Evolutionary conservation across 2,113 vertebrate species (phyloP).

Genomic region (Porphyrio hochstetteri): DNA sequence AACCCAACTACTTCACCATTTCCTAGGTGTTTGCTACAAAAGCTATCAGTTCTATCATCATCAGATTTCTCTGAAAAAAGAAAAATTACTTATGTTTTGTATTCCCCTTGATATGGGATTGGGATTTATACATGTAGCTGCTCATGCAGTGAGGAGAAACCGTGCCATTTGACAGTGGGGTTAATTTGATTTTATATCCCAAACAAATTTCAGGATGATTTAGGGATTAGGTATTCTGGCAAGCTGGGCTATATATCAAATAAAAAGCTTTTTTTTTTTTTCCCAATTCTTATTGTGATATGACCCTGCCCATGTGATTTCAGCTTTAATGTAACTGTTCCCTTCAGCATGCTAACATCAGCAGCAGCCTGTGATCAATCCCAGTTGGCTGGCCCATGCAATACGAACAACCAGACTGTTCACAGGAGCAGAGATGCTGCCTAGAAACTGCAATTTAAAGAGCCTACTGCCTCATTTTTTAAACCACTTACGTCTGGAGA

Average conservation of each 20-base stretch:
- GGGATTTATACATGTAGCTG: neutral
- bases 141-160: neutral
- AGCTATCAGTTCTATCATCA: neutral
- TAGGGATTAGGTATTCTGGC: neutral
- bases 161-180: neutral
- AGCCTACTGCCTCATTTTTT: neutral
- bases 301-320: neutral
- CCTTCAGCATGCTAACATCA: neutral
- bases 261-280: neutral
- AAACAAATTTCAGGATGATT: neutral
- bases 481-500: neutral
- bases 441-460: neutral
- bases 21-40: neutral
- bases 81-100: neutral
- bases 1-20: neutral
- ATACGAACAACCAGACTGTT: neutral
- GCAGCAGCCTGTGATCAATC: neutral
- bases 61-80: neutral
- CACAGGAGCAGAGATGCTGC: neutral
- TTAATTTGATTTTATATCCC: conserved; percentile 35
- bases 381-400: neutral
- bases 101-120: neutral
- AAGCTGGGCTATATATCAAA: neutral
- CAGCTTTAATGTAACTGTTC: neutral
- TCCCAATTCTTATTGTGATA: neutral